These are phyloP conservation scores for Setipinna tenuifilis DNA, from an alignment of 2,797 vertebrate genomes.

Conservation along the genomic window DNA sequence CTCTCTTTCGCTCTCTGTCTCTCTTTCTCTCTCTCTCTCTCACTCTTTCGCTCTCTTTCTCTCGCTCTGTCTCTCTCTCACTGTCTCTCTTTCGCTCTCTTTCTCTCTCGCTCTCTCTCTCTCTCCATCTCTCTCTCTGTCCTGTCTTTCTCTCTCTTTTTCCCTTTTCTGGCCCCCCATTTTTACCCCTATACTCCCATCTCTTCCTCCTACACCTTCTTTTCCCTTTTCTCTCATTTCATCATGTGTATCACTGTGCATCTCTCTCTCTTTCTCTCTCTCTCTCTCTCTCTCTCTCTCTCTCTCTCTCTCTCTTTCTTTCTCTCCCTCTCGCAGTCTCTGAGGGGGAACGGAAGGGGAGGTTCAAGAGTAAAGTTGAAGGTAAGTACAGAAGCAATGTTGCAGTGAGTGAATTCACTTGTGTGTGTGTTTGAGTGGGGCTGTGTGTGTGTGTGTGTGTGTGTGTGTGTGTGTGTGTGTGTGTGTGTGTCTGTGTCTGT, in stretches of 20 bases:
- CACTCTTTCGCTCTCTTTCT: not conserved
- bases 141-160: too few relatives aligned
- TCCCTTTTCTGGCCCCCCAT: too few relatives aligned
- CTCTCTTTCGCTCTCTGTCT: not conserved
- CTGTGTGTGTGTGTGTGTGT: not conserved
- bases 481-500: too few relatives aligned
- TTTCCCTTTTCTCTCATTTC: not conserved
- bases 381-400: not conserved
- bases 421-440: not conserved
- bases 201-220: not conserved
- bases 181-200: too few relatives aligned
- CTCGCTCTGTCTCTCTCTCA: not conserved
- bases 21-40: not conserved
- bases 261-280: not conserved
- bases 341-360: not conserved
- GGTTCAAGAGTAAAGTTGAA: not conserved
- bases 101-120: not conserved
- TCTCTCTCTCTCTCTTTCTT: not conserved
- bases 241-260: too few relatives aligned
- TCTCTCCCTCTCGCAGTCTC: too few relatives aligned
- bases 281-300: not conserved
- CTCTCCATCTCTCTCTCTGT: too few relatives aligned
- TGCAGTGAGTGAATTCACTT: too few relatives aligned
- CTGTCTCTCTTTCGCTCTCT: not conserved
- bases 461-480: too few relatives aligned